Conservation (phyloP, 2,113 vertebrate genomes). For the Nerophis lumbriciformis region DNA sequence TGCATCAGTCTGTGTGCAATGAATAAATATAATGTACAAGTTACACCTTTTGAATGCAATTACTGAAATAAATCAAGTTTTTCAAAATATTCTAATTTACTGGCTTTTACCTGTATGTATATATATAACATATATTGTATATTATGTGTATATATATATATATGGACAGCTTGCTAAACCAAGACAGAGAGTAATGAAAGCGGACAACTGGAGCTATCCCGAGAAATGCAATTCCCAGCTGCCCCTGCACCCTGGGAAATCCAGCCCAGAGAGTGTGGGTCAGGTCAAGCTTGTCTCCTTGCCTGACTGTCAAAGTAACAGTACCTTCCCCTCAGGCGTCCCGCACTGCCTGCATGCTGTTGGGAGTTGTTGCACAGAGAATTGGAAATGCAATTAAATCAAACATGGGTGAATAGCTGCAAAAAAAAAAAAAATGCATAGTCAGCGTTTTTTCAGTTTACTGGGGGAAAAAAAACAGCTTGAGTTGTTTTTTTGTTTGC, state of each 20-base stretch:
- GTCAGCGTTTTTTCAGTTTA: conserved; percentile 56
- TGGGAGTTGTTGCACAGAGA: conserved; percentile 51
- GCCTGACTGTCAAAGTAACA: conserved; percentile 68
- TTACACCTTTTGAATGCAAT: too few relatives aligned
- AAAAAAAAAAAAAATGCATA: conserved; percentile 60
- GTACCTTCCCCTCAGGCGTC: conserved; percentile 60
- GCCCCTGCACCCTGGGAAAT: conserved; percentile 59
- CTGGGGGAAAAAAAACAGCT: conserved; percentile 37
- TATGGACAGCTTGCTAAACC: neutral
- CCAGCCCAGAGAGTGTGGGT: conserved; percentile 51
- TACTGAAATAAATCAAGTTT: too few relatives aligned
- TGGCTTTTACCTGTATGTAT: too few relatives aligned
- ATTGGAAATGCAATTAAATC: conserved; percentile 76
- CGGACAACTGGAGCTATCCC: conserved; percentile 37
- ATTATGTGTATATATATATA: too few relatives aligned
- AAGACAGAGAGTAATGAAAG: conserved; percentile 16
- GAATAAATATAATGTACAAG: too few relatives aligned
- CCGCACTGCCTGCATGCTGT: conserved; percentile 48
- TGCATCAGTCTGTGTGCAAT: too few relatives aligned
- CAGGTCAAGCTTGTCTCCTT: conserved; percentile 66
- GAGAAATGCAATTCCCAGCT: conserved; percentile 48
- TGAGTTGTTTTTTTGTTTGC: conserved; percentile 19
- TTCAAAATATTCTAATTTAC: too few relatives aligned
- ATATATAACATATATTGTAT: neutral
- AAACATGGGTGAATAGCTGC: conserved; percentile 69